Percentiles rank a stretch among this genome's conserved stretches.
These are phyloP conservation scores for Nematostella vectensis DNA, from an alignment of 92 coral and sea anemone species.

Conservation along the genomic window DNA sequence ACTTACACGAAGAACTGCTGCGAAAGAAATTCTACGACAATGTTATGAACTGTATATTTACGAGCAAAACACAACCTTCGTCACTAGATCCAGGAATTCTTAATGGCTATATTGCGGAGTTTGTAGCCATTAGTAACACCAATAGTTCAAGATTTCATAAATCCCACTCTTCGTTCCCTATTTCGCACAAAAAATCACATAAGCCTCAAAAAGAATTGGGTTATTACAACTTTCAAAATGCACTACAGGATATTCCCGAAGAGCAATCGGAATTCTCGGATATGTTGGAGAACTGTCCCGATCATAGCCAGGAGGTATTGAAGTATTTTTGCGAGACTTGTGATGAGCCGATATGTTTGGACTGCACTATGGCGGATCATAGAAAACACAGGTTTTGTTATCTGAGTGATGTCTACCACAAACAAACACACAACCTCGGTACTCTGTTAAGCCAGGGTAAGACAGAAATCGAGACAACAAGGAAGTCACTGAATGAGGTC, in stretches of 20 bases:
- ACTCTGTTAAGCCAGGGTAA: conserved; percentile 73
- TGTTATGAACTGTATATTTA: conserved; percentile 40
- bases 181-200: conserved; percentile 45
- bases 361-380: conserved; percentile 74
- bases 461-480: conserved; percentile 72
- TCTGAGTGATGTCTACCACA: conserved; percentile 78
- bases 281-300: conserved; percentile 74
- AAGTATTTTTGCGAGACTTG: conserved; percentile 95
- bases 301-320: conserved; percentile 55
- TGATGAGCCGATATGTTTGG: conserved; percentile 82
- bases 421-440: conserved; percentile 80
- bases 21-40: conserved; percentile 54
- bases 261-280: conserved; percentile 70
- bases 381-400: conserved; percentile 81
- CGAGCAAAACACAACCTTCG: conserved; percentile 23
- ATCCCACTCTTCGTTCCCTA: conserved; percentile 25
- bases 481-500: conserved; percentile 62
- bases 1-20: conserved; percentile 56
- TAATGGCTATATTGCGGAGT: conserved; percentile 67
- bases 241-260: conserved; percentile 79
- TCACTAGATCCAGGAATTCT: conserved; percentile 40
- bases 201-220: conserved; percentile 57
- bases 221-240: conserved; percentile 47
- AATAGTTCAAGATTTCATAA: conserved; percentile 48
- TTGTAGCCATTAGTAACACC: conserved; percentile 46